Base-by-base conservation (phyloP, 2,113 vertebrate genomes). In the Brachyhypopomus gauderio region DNA sequence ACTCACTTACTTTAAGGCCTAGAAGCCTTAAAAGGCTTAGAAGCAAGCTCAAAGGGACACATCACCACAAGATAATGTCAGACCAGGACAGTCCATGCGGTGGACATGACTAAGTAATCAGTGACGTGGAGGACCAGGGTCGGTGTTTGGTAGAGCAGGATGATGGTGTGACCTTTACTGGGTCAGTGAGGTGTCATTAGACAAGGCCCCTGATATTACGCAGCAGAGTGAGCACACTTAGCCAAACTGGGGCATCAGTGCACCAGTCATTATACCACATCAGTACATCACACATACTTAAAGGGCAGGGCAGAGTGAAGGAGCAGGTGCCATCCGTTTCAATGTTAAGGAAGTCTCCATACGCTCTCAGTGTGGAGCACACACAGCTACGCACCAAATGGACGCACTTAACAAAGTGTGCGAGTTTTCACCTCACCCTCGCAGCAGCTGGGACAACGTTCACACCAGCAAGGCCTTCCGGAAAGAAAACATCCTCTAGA, bases 391-490 rank as follows among this genome's bases (percentile, higher is more conserved):
- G 45, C 55, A 59, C 38, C 72, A 83, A 83, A 74, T 38, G 75
- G 75, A 67, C 25, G 62, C 16, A 30, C 38, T 77, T 77, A 67
- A 52, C 27, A 16, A 48, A 67, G 62, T 77, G 62, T 67, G 59
- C 19, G 48, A 34, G 62, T 63, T 59, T 41, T 78, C 34, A 73
- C 70, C 55, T 41, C 38, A 41, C 41, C 38, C 36, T 63, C 27
- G 30, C 59, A 78, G 38, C 75, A 74, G 81, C 81, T 78, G 45
- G 66, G 34, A 72, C 69, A 82, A 82, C 63, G 77, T 64, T 72
- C 17, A n/a, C 25, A 5, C 20, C 25, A 52, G 56, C 4, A n/a
- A 52, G 45, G 45, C 8, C 45, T 41, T 66, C 23, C 25, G 6
- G 36, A 20, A 20, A 19, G 34, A 77, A 59, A 22, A 3, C 0